Evolutionary conservation across 2,888 invertebrate species (phyloP).

Genomic region (Cistogaster globosa): DNA sequence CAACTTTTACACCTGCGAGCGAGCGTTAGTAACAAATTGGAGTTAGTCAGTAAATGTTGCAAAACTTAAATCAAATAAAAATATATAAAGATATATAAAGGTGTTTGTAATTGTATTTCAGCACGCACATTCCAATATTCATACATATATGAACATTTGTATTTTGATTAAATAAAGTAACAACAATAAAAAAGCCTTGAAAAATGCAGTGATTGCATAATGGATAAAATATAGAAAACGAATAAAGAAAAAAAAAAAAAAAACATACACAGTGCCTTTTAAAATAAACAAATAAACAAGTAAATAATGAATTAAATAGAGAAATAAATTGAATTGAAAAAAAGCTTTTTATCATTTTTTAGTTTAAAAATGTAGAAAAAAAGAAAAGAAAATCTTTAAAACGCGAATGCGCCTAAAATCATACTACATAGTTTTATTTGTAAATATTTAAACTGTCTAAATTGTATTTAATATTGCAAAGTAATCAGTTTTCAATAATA

Average conservation of each 20-base stretch:
- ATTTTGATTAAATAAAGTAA: conserved; percentile 28
- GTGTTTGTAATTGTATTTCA: not conserved
- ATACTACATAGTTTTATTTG: too few species aligned
- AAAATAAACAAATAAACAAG: not conserved
- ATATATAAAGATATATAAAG: not conserved
- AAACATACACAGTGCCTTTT: not conserved
- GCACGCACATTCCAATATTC: conserved; percentile 10
- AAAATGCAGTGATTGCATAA: conserved; percentile 76
- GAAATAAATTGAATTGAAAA: too few species aligned
- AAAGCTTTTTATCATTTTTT: too few species aligned
- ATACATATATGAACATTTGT: not conserved
- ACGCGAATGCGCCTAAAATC: too few species aligned
- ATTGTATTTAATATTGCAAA: too few species aligned
- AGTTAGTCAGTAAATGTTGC: conserved; percentile 68
- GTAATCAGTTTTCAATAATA: too few species aligned
- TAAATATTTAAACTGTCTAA: too few species aligned
- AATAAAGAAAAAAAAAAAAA: not conserved
- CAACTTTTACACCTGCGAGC: conserved; percentile 16
- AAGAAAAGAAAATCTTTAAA: not conserved
- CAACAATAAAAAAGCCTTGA: conserved; percentile 57
- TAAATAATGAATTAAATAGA: not conserved
- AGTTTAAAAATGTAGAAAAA: not conserved
- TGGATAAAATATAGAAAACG: conserved; percentile 40
- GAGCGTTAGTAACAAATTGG: conserved; percentile 57
- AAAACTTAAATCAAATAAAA: conserved; percentile 42